Evolutionary conservation across 2,797 vertebrate species (phyloP), one percentile per base, ranked within the genome.

Genomic region (Apogon talboti): DNA sequence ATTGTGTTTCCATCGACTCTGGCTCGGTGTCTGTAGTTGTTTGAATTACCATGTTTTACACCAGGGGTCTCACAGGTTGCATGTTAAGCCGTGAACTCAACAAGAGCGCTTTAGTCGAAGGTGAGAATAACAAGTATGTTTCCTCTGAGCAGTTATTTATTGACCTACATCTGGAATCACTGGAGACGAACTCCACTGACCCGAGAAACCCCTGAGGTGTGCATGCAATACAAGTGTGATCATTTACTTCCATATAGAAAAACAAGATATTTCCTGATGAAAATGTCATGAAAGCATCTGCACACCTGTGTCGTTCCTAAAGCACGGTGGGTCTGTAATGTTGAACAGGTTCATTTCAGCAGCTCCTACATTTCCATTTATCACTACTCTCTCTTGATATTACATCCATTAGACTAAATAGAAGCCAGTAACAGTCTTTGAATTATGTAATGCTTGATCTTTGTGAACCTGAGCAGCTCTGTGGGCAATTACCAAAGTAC

Each of bases 391-490:
- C 41, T 14, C 41, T 80, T 74, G 42, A 66, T 60, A 59, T 66
- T 5, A 48, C 66, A 61, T 67, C 67, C 81, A 89, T 88, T 85
- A 82, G 79, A 60, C 41, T 42, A 47, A 72, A 78, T 33, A 66
- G 38, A 54, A 12, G 30, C 69, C 60, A 56, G 61, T 40, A 74
- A 62, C 52, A 50, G 14, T 24, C 59, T 78, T 77, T 87, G 84
- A 86, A 87, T 89, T 87, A 91, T 92, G 84, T 84, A 86, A 88
- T 44, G 45, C 56, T 71, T 61, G 79, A 76, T 79, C 81, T 53
- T 40, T 13, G 71, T n/a, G 71, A 77, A 87, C 61, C 78, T 69
- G 70, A 50, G 42, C 67, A 66, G 59, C 82, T 86, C 71, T 71
- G 46, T 47, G 61, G 69, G 80, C 81, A 88, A 88, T 87, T 80